A percentile compares a stretch with the other conserved stretches of the same genome.
These are phyloP conservation scores for Buphagus erythrorhynchus DNA, from an alignment of 2,797 vertebrate species.

Conservation along the genomic window DNA sequence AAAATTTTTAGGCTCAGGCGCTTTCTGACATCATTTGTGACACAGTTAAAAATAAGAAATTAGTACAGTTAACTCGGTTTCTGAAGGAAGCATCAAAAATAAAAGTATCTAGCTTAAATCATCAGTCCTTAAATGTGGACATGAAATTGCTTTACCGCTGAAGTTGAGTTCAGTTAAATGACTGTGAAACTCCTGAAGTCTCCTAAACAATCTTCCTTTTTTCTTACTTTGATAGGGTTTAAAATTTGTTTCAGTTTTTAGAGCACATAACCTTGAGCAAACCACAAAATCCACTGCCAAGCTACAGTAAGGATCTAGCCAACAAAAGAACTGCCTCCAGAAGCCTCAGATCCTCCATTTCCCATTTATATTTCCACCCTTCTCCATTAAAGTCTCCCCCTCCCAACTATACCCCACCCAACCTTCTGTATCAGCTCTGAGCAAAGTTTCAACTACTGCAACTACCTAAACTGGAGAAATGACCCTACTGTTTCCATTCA, in stretches of 20 bases:
- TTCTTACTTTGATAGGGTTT: neutral
- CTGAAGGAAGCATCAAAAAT: neutral
- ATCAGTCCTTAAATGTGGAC: neutral
- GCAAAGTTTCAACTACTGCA: neutral
- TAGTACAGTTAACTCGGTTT: neutral
- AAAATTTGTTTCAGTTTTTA: neutral
- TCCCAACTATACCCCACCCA: neutral
- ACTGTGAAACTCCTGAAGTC: neutral
- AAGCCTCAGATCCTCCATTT: neutral
- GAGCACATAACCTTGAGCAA: neutral
- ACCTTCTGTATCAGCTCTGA: neutral
- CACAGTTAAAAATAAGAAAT: neutral
- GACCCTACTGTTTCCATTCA: accelerated
- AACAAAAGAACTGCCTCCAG: neutral
- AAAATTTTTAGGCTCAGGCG: neutral
- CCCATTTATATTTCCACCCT: neutral
- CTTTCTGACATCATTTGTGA: neutral
- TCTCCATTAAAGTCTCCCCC: neutral
- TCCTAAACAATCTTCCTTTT: neutral
- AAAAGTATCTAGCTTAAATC: neutral
- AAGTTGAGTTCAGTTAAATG: neutral
- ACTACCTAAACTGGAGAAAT: neutral
- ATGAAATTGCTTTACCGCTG: neutral
- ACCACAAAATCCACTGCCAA: neutral
- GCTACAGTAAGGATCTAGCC: neutral